Percentiles rank a stretch among this genome's conserved stretches.
Evolutionary conservation across 2,113 vertebrate species (phyloP).

Genomic region (Pelodiscus sinensis): DNA sequence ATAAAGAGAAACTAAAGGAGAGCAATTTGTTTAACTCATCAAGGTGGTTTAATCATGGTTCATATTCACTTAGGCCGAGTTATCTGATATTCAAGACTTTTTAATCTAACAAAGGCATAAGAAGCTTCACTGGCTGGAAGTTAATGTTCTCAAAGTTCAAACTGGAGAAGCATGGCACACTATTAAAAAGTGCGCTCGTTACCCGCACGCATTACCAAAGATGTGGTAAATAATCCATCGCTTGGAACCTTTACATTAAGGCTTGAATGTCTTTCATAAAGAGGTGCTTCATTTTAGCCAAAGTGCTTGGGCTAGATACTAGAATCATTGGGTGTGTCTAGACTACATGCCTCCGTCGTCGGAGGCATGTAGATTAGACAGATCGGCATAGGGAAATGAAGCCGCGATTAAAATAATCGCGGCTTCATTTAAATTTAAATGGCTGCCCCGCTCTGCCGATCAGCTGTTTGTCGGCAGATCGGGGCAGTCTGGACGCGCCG

Average conservation of each 20-base stretch:
- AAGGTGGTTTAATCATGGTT: neutral
- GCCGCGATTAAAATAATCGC: too few species aligned
- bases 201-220: neutral
- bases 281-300: neutral
- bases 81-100: neutral
- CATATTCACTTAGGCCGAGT: neutral
- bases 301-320: neutral
- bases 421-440: too few species aligned
- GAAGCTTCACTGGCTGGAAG: neutral
- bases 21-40: neutral
- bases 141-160: neutral
- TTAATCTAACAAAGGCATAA: neutral
- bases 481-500: too few species aligned
- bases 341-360: too few species aligned
- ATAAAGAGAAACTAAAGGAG: neutral
- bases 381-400: too few species aligned
- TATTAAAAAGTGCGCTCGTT: neutral
- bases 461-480: too few species aligned
- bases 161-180: neutral
- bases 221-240: neutral
- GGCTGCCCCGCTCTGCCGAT: too few species aligned
- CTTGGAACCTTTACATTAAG: neutral
- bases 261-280: neutral
- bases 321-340: neutral
- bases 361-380: too few species aligned